phyloP scores from a whole-genome alignment of 2,797 vertebrate genomes.

The Eulemur mongoz region DNA sequence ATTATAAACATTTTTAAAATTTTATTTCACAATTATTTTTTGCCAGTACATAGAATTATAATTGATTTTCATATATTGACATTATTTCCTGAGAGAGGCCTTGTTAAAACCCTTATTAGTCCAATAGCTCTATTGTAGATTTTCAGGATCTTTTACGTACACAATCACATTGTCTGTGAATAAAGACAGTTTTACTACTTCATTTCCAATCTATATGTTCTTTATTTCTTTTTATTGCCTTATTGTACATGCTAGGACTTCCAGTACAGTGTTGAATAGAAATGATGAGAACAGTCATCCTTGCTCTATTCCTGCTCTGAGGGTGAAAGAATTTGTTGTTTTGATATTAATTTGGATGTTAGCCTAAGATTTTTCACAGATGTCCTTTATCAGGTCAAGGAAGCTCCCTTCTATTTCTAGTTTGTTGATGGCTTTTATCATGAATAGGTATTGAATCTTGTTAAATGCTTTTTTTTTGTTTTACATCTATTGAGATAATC shows the following conservation, averaged over 20 bases:
- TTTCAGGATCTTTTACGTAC: neutral
- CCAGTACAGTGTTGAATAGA: neutral
- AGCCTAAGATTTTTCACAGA: conserved; percentile 15
- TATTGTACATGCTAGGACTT: neutral
- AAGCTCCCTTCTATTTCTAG: too few species aligned
- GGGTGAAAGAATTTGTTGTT: neutral
- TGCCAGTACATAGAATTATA: neutral
- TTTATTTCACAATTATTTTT: neutral
- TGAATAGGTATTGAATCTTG: neutral
- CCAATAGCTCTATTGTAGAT: neutral
- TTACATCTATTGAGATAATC: neutral
- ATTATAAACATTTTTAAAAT: neutral
- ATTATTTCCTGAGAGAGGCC: neutral
- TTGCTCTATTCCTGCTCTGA: neutral
- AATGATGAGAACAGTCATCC: neutral
- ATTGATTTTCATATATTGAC: neutral
- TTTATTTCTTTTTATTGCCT: neutral
- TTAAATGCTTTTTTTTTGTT: neutral
- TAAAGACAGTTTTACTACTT: conserved; percentile 5
- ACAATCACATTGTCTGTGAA: neutral
- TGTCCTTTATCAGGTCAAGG: neutral
- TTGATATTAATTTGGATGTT: neutral
- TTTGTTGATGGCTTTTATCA: neutral
- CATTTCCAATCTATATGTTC: neutral
- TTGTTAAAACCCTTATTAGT: conserved; percentile 27